Conservation (phyloP, 2,113 vertebrate species). For the Nothocercus julius region DNA sequence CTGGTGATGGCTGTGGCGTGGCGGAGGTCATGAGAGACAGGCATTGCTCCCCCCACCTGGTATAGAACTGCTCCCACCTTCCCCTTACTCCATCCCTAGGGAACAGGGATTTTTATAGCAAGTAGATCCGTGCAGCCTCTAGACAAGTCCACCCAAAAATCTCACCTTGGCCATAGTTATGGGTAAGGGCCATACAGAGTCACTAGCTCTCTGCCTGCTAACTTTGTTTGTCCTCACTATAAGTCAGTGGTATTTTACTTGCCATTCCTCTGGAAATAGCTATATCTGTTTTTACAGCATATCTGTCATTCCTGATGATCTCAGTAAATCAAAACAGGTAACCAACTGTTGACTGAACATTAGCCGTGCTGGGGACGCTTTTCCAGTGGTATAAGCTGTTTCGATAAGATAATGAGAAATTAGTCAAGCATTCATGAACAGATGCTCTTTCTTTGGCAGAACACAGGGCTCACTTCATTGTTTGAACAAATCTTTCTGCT, state of each 20-base stretch:
- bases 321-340: constrained; percentile 57
- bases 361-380: not conserved
- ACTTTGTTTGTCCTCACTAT: not conserved
- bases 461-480: constrained; percentile 35
- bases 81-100: not conserved
- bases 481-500: constrained; percentile 57
- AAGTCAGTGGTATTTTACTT: not conserved
- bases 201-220: not conserved
- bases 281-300: not conserved
- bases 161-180: not conserved
- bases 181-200: not conserved
- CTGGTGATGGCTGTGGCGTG: not conserved
- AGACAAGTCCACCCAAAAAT: not conserved
- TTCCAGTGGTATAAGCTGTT: constrained; percentile 52
- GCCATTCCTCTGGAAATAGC: not conserved
- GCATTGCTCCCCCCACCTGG: not conserved
- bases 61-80: not conserved
- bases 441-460: constrained; percentile 61
- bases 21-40: not conserved
- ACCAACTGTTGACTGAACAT: constrained; percentile 27
- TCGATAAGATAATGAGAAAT: constrained; percentile 66
- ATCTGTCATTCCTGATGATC: not conserved
- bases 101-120: not conserved
- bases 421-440: constrained; percentile 65
- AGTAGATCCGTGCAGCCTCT: not conserved